Evolutionary conservation across 2,888 invertebrate genomes (phyloP), one percentile per base, ranked within the genome.

Genomic region (Hemithea aestivaria): DNA sequence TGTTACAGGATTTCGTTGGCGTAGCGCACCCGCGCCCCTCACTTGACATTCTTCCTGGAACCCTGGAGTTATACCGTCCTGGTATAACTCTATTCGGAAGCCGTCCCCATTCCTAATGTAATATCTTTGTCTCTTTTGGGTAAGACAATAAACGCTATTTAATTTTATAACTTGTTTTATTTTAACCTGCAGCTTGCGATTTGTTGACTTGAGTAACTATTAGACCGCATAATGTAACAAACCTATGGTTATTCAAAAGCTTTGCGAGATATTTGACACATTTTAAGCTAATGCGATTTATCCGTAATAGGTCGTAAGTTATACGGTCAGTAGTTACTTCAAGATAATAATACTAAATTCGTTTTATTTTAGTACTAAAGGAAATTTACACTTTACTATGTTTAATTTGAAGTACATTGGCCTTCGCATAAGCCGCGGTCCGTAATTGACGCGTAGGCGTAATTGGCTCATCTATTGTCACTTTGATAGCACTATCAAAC

Each of bases 1-100:
- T 85, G 73, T 87, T 87, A 80, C 85, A 87, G 85, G 84, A 82
- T 87, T 73, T 65, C 84, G 67, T 67, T 87, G 79, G 63, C 61
- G 73, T 85, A 72, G 65, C 69, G 56, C 58, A 55, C 44, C 42
- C 43, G 16, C 53, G 51, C 52, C 55, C 50, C 29, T 51, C 16
- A 4, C 16, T 16, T 16, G 5, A 16, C 16, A 16, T 16, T 16
- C 16, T 16, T 16, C 16, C 16, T 16, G 16, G 16, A 51, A 58
- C 48, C 48, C 45, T 53, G 52, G 29, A 55, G 43, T 55, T 43
- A 52, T 55, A 57, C 16, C 2, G 2, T 48, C 5, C 2, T 4
- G 16, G 16, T 16, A 16, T 10, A n/a, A 30, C 11, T 16, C 2
- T 57, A 62, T 61, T 64, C 64, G 77, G 75, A 75, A 74, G 73